These are phyloP conservation scores for Unio delphinus DNA, from an alignment of 2,888 invertebrate species.

Conservation along the genomic window DNA sequence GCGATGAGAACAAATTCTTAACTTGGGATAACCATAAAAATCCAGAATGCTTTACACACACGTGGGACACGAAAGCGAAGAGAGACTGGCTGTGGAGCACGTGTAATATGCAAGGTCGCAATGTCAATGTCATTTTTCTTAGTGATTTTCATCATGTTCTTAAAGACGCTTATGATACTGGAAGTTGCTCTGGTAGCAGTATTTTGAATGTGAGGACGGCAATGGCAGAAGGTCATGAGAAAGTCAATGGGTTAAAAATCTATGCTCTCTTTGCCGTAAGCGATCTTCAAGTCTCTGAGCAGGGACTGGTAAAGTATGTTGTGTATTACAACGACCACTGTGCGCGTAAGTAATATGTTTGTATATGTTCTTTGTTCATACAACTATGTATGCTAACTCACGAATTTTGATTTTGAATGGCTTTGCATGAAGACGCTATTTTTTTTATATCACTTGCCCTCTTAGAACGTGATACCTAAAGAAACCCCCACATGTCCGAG, in stretches of 20 bases:
- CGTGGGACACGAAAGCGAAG: conserved; percentile 33
- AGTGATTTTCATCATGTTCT: conserved; percentile 37
- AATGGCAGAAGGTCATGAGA: conserved; percentile 36
- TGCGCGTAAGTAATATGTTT: conserved; percentile 27
- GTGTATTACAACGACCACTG: conserved; percentile 47
- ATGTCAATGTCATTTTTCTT: conserved; percentile 32
- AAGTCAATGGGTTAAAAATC: conserved; percentile 30
- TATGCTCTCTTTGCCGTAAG: conserved; percentile 48
- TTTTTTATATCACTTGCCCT: not conserved
- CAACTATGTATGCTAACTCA: no score
- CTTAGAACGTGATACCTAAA: no score
- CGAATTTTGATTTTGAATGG: no score
- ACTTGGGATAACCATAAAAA: conserved; percentile 24
- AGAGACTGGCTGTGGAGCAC: conserved; percentile 43
- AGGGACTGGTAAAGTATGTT: conserved; percentile 34
- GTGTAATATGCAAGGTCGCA: conserved; percentile 31
- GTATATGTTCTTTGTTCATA: no score
- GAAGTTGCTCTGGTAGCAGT: conserved; percentile 14
- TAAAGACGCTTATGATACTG: conserved; percentile 20
- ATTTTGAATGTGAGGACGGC: conserved; percentile 23
- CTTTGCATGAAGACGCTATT: no score
- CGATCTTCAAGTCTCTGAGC: conserved; percentile 38
- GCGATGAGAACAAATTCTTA: conserved; percentile 23
- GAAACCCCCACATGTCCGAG: no score
- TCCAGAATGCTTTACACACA: conserved; percentile 35